Percentiles rank a stretch among this genome's conserved stretches.
Evolutionary conservation across 1,140 invertebrate genomes (phyloP).

Genomic region (Dinoponera quadriceps): DNA sequence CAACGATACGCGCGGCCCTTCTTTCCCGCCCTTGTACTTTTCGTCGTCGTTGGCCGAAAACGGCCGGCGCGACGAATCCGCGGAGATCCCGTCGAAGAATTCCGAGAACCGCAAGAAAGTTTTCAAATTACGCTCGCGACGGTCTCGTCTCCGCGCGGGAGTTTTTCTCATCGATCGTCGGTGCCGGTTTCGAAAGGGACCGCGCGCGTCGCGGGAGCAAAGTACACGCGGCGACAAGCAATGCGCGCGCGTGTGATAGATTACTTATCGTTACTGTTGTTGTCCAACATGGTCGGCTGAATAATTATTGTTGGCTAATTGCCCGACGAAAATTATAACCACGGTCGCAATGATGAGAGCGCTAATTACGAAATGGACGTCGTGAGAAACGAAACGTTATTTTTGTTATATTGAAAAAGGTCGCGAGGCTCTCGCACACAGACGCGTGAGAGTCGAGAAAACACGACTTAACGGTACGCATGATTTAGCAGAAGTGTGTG

Average conservation of each 20-base stretch:
- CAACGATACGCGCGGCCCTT: not conserved
- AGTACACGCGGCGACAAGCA: not conserved
- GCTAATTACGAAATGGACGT: not conserved
- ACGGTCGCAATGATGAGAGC: not conserved
- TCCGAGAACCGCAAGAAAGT: conserved; percentile 14
- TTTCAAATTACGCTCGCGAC: not conserved
- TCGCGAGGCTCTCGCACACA: no score
- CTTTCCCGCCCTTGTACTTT: not conserved
- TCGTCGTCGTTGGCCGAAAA: not conserved
- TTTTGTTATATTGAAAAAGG: no score
- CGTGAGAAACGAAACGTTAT: not conserved
- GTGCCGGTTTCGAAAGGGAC: conserved; percentile 1
- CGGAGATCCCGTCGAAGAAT: conserved; percentile 16
- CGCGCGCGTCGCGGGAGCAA: not conserved
- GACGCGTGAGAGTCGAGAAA: no score
- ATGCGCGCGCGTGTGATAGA: not conserved
- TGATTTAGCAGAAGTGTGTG: no score
- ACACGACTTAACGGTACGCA: no score
- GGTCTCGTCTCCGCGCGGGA: not conserved
- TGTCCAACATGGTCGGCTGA: not conserved
- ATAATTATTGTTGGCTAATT: conserved; percentile 25
- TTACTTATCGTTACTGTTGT: not conserved
- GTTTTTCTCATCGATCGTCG: not conserved
- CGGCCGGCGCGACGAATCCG: not conserved
- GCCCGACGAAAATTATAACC: not conserved